A percentile compares a stretch with the other conserved stretches of the same genome.
These are phyloP conservation scores for Platyrinchus mystaceus DNA, from an alignment of 2,797 vertebrate genomes.

Conservation along the genomic window DNA sequence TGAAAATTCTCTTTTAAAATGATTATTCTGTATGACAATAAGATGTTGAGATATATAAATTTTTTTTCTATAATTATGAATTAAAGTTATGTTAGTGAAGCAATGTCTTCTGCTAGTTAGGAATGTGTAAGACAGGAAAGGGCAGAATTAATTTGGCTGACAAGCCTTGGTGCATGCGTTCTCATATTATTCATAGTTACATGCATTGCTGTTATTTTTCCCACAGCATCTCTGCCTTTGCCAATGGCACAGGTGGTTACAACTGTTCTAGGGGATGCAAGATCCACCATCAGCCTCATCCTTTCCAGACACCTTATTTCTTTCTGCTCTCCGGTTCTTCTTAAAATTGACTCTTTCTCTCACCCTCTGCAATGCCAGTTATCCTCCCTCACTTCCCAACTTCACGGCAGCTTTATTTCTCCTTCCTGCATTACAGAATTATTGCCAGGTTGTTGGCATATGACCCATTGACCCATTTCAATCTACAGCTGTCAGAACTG, in stretches of 20 bases:
- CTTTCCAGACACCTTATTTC: not conserved
- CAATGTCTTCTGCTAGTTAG: not conserved
- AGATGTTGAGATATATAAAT: not conserved
- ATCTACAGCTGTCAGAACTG: not conserved
- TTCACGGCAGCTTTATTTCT: not conserved
- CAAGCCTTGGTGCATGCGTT: not conserved
- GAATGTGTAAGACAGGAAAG: not conserved
- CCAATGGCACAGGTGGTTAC: not conserved
- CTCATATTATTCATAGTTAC: not conserved
- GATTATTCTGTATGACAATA: not conserved
- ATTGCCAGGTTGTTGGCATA: not conserved
- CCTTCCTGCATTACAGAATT: not conserved
- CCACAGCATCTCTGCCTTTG: not conserved
- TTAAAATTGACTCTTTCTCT: not conserved
- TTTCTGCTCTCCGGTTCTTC: not conserved
- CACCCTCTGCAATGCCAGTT: not conserved
- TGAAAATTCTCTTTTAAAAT: not conserved
- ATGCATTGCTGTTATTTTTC: not conserved
- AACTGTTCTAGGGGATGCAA: not conserved
- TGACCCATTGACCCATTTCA: not conserved
- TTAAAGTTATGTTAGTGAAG: not conserved
- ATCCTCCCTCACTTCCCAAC: not conserved
- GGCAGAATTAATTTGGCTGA: not conserved
- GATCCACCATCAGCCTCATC: rapidly evolving
- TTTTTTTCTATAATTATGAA: not conserved